Percentiles rank a stretch among this genome's conserved stretches.
These are phyloP conservation scores for Pegea sp. DNA, from an alignment of 23 tunicate genomes.

Conservation along the genomic window DNA sequence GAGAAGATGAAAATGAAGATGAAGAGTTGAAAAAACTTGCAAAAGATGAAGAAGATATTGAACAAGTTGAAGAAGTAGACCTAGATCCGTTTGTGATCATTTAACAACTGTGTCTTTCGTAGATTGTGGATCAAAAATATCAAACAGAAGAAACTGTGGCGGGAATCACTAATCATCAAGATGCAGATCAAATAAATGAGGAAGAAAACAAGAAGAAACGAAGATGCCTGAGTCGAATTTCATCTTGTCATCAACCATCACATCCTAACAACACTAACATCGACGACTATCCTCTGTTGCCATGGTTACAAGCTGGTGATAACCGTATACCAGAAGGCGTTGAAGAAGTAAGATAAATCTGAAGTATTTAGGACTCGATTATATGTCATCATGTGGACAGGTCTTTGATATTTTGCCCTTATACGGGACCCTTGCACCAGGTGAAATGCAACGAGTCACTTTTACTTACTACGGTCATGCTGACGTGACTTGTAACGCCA, in stretches of 20 bases:
- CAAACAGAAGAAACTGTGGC: no score
- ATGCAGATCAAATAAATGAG: no score
- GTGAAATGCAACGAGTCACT: constrained; percentile 76
- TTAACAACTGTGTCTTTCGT: no score
- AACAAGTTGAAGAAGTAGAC: no score
- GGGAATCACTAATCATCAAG: no score
- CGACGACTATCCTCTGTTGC: constrained; percentile 45
- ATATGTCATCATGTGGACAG: constrained; percentile 3
- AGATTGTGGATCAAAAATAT: no score
- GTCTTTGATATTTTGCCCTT: constrained; percentile 80
- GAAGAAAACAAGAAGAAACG: constrained; percentile 21
- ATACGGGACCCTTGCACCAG: constrained; percentile 84
- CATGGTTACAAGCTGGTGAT: constrained; percentile 74
- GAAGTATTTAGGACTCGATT: neutral
- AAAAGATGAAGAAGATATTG: no score
- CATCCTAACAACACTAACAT: constrained; percentile 44
- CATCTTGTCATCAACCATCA: constrained; percentile 70
- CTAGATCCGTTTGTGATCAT: no score
- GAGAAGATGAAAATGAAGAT: no score
- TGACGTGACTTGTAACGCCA: constrained; percentile 70
- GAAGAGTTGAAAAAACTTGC: no score
- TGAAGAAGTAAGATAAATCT: constrained; percentile 40
- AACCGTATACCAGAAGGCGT: constrained; percentile 82
- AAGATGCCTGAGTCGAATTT: constrained; percentile 33
- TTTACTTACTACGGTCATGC: constrained; percentile 94